Evolutionary conservation across 2,113 vertebrate species (phyloP).

Genomic region (Polypterus senegalus): DNA sequence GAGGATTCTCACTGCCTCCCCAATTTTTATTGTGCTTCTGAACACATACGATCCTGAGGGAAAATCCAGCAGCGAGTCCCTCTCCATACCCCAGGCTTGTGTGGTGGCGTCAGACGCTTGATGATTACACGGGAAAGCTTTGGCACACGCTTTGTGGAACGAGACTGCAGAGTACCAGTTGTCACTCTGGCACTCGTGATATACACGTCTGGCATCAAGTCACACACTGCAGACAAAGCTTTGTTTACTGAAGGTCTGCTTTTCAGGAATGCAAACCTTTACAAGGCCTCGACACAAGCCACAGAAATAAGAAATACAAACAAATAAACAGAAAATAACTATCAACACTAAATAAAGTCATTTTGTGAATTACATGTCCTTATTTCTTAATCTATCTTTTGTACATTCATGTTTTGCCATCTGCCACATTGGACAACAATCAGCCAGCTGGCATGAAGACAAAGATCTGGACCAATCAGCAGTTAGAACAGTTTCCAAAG

Average conservation of each 20-base stretch:
- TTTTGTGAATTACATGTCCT: slow-evolving; percentile 40
- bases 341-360: slow-evolving; percentile 13
- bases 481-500: slow-evolving; percentile 51
- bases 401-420: slow-evolving; percentile 60
- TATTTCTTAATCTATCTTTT: slow-evolving; percentile 48
- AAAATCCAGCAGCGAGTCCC: too few relatives aligned
- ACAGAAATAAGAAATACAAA: slow-evolving; percentile 1
- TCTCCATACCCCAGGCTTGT: too few relatives aligned
- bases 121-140: too few relatives aligned
- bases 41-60: too few relatives aligned
- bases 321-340: slow-evolving; percentile 5
- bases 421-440: slow-evolving; percentile 59
- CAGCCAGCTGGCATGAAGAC: slow-evolving; percentile 53
- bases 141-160: slow-evolving; percentile 25
- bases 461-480: slow-evolving; percentile 58
- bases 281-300: slow-evolving; percentile 2
- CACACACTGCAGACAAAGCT: slow-evolving; percentile 30
- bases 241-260: slow-evolving; percentile 25
- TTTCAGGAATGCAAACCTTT: slow-evolving; percentile 15
- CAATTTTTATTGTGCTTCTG: too few relatives aligned
- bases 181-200: not conserved
- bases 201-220: slow-evolving; percentile 36
- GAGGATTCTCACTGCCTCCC: too few relatives aligned
- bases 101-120: too few relatives aligned
- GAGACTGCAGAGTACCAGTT: slow-evolving; percentile 34